Evolutionary conservation across 1,140 invertebrate species (phyloP).

Genomic region (Brachionus calyciflorus): DNA sequence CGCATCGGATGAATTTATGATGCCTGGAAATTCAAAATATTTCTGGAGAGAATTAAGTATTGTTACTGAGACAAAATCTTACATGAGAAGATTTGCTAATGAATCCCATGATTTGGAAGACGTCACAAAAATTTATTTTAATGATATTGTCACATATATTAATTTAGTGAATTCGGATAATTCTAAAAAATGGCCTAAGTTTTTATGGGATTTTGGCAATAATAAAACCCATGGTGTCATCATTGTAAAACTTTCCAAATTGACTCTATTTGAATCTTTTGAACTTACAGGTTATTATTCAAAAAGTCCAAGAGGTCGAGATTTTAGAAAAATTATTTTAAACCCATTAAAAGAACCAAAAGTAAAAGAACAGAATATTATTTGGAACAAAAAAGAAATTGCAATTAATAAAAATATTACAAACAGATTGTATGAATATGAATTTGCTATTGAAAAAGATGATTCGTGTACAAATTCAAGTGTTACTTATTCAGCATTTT

Average conservation of each 20-base stretch:
- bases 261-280: neutral
- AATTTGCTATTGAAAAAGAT: neutral
- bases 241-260: neutral
- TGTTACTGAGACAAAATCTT: neutral
- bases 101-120: too few relatives aligned
- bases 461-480: neutral
- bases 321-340: neutral
- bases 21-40: neutral
- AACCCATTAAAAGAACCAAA: too few relatives aligned
- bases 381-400: neutral
- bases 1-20: neutral
- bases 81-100: neutral
- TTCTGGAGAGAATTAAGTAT: neutral
- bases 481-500: neutral
- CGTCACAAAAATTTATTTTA: too few relatives aligned
- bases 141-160: neutral
- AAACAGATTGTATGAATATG: too few relatives aligned
- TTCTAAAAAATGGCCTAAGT: neutral
- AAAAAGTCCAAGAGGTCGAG: neutral
- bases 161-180: neutral
- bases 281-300: neutral
- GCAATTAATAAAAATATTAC: neutral
- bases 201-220: neutral
- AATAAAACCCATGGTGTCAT: neutral
- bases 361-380: neutral